Conservation (phyloP, 2,888 invertebrate genomes). For the Brenthis daphne region DNA sequence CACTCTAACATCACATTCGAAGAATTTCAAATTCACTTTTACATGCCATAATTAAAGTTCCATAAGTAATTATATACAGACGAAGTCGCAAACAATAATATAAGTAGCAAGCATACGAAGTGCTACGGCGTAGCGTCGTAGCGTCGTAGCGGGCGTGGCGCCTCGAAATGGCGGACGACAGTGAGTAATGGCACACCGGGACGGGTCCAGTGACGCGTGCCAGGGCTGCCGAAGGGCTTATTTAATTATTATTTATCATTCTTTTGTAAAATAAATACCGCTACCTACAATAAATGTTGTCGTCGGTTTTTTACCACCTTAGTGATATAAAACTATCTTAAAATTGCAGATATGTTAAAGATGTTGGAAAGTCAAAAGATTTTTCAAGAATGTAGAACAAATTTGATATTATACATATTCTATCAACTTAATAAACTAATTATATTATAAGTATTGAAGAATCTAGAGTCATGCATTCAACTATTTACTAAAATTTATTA, state of each 20-base stretch:
- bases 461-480: too few relatives aligned
- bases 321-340: too few relatives aligned
- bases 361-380: too few relatives aligned
- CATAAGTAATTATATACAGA: neutral
- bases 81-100: conserved; percentile 9
- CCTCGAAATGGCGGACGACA: conserved; percentile 78
- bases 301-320: too few relatives aligned
- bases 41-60: neutral
- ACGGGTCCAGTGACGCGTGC: conserved; percentile 81
- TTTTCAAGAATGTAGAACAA: too few relatives aligned
- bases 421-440: too few relatives aligned
- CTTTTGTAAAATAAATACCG: neutral
- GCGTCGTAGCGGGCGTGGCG: conserved; percentile 75
- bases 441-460: too few relatives aligned
- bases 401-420: too few relatives aligned
- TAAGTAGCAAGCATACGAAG: conserved; percentile 11
- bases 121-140: conserved; percentile 60
- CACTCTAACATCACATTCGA: too few relatives aligned
- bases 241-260: conserved; percentile 13
- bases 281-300: too few relatives aligned
- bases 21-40: neutral
- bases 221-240: conserved; percentile 60
- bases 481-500: too few relatives aligned
- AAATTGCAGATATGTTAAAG: too few relatives aligned
- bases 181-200: conserved; percentile 79